Percentiles rank a stretch among this genome's conserved stretches.
Conservation (phyloP, 2,113 vertebrate species). For the Ellobius talpinus region DNA sequence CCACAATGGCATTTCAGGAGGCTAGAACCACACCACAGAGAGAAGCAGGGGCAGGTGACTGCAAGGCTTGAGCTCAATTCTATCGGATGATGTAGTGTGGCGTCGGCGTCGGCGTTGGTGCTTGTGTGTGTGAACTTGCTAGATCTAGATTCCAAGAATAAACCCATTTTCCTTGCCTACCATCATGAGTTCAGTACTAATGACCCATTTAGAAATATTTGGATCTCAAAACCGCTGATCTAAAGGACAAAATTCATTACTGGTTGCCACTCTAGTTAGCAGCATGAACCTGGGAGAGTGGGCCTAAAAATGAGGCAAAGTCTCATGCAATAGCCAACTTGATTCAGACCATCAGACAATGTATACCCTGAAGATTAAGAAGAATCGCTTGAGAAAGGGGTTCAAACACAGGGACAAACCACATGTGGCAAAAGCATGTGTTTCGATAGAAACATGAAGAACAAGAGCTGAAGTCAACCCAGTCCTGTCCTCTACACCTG, state of each 20-base stretch:
- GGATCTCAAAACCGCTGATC: background rate
- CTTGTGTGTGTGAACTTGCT: background rate
- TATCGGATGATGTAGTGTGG: background rate
- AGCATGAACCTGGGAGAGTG: background rate
- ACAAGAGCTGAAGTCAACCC: background rate
- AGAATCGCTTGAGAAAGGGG: background rate
- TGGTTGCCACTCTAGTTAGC: background rate
- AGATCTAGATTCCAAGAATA: constrained; percentile 14
- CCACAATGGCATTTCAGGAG: background rate
- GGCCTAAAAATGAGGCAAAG: background rate
- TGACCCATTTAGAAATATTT: background rate
- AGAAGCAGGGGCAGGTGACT: background rate
- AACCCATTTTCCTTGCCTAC: background rate
- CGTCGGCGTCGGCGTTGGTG: no score
- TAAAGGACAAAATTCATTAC: background rate
- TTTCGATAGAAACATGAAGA: background rate
- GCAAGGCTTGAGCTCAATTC: background rate
- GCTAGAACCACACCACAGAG: background rate
- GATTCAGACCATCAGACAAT: no score
- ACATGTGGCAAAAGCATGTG: background rate
- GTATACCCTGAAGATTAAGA: background rate
- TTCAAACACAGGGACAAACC: background rate
- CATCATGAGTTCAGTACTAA: background rate
- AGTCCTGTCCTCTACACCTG: background rate
- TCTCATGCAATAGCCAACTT: background rate